Evolutionary conservation across 2,888 invertebrate genomes (phyloP), one percentile per base, ranked within the genome.

Genomic region (Apotomis betuletana): DNA sequence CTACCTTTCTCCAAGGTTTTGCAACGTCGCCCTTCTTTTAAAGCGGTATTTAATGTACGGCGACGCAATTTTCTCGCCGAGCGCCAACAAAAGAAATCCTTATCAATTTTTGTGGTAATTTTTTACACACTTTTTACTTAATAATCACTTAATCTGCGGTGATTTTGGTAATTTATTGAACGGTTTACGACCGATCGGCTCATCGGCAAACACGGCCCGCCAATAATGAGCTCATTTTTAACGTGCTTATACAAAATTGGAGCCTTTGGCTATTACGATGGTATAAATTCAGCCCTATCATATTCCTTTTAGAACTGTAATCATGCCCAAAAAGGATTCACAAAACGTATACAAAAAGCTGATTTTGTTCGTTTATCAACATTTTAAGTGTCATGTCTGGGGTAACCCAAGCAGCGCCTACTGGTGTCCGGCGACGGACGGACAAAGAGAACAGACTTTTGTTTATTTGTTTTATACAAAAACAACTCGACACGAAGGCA

Each of bases 1-100:
- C 89, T 88, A 87, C 92, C 91, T 92, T 92, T 91, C 91, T 91
- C 91, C 90, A 85, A 87, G 87, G 88, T 90, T 90, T 89, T 84
- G 89, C 85, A 89, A 89, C 82, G 77, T 78, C 83, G 90, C 88
- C 90, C 90, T 91, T 90, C 86, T 90, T 90, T 88, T 80, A 76
- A 81, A 82, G 82, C 80, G 76, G 81, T 85, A 84, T 85, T 85
- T 85, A 83, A 80, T 79, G 77, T 83, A 79, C 82, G 80, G 77
- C 77, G 76, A 76, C 72, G 77, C 83, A 83, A 85, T 85, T 86
- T 87, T 84, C 80, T 84, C 77, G 77, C 76, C 74, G 77, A 75
- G 74, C 80, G 76, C 79, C 78, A 85, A 88, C 86, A 88, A 88
- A 89, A 86, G 85, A 85, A 85, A 83, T 87, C 85, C 85, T 86